Evolutionary conservation across 1,140 invertebrate genomes (phyloP), one percentile per base, ranked within the genome.

Genomic region (Drosophila azteca): DNA sequence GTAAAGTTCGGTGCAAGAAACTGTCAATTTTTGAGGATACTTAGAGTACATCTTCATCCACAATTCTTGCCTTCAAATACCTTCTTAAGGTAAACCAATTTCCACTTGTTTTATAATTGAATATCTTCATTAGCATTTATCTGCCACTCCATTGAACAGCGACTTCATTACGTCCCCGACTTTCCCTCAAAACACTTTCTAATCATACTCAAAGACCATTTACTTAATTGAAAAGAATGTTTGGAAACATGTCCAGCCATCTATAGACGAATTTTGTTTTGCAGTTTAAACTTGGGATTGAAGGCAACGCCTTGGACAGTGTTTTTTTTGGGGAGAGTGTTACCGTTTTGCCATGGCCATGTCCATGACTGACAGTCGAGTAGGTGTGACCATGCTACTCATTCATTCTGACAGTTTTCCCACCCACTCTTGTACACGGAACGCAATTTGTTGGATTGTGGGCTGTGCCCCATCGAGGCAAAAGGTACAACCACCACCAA

Each of bases 351-450:
- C 48, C 49, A 48, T 71, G 57, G 57, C 20, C 44, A 62, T 68
- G 60, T 48, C 57, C 72, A 50, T 88, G 82, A 85, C 70, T 90
- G 88, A 90, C 66, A 69, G 66, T 11, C 71, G 62, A 83, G 90
- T 91, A 91, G 90, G 90, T 90, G 90, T 91, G 90, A 90, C 79
- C 82, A 78, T 64, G 79, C 82, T 83, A 91, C 85, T 91, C 90
- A 90, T 87, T 91, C 90, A 91, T 91, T 91, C 83, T 90, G 90
- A 90, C 90, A 91, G 85, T 79, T 87, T 81, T 83, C 78, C 90
- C 90, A 88, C 90, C 90, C 90, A 91, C 82, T 83, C 80, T 82
- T 62, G 84, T 77, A 88, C 77, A 88, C 66, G 66, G 78, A 88
- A 88, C 83, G 83, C 84, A 88, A 88, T 88, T 88, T 88, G 83